Evolutionary conservation across 2,888 invertebrate genomes (phyloP), one percentile per base, ranked within the genome.

Genomic region (Drosophila differens): DNA sequence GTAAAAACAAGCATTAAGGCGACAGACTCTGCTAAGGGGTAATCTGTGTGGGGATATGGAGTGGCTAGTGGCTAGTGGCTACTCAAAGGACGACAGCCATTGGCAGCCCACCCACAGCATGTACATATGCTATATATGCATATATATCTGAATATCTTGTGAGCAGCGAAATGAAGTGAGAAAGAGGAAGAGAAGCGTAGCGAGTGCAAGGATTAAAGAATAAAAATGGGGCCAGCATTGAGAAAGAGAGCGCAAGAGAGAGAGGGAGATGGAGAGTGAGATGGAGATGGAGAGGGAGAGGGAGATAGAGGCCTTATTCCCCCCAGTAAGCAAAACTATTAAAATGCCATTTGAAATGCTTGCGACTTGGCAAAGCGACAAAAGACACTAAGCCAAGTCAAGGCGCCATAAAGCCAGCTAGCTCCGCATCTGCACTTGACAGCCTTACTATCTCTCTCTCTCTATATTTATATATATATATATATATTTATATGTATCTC

Each of bases 331-430:
- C 76, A 52, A 76, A 85, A 85, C 85, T 85, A 85, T 85, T 85
- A 85, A 85, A 85, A 82, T 84, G 75, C 78, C 83, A 85, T 85
- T 83, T 57, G 58, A 83, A 82, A 85, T 80, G 80, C 80, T 83
- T 86, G 85, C 80, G 74, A 83, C 70, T 75, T 79, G 79, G 72
- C 79, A 69, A 55, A 41, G 39, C 32, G 39, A 52, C 59, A 30
- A 54, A 35, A 69, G 41, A 25, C 58, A 64, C 57, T 53, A 60
- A 61, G 63, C 4, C 55, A 55, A 39, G 55, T 28, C 37, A 55
- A 28, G 35, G 35, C 54, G 35, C 51, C 41, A n/a, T 25, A 49
- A 59, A 53, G 55, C 47, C 53, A 41, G 22, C 53, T 64, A 37
- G n/a, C 51, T 64, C 10, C 60, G 63, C 66, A 63, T 44, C 39